Evolutionary conservation across 2,113 vertebrate species (phyloP).

Genomic region (Passer domesticus): DNA sequence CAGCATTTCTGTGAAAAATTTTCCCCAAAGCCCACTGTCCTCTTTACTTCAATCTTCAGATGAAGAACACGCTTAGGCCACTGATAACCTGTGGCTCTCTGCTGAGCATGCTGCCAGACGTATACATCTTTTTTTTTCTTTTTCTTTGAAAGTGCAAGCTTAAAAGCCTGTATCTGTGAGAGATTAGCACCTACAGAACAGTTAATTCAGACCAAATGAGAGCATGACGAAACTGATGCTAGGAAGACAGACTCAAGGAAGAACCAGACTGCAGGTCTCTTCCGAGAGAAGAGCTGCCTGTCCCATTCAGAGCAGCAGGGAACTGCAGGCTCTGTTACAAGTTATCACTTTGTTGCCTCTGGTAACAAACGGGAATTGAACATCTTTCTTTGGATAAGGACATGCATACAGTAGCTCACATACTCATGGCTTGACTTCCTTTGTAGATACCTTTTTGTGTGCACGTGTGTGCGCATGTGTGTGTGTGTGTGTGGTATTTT

Average conservation of each 20-base stretch:
- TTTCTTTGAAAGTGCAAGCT: neutral
- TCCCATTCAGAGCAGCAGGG: neutral
- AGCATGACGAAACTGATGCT: neutral
- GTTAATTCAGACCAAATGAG: constrained; percentile 1
- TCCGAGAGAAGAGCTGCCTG: neutral
- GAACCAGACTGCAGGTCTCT: neutral
- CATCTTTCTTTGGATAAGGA: neutral
- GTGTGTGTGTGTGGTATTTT: neutral
- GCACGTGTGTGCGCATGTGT: neutral
- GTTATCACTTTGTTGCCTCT: neutral
- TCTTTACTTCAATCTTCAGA: neutral
- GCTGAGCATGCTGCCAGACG: neutral
- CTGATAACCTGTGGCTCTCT: neutral
- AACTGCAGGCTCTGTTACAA: neutral
- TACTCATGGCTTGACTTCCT: neutral
- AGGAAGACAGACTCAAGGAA: neutral
- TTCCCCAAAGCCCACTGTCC: neutral
- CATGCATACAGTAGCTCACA: neutral
- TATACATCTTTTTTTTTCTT: neutral
- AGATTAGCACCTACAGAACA: neutral
- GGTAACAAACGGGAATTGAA: neutral
- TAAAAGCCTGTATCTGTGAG: neutral
- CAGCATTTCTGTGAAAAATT: neutral
- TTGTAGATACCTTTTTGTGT: neutral
- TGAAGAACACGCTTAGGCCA: neutral